These are phyloP conservation scores for Tetragonula clypearis DNA, from an alignment of 1,140 invertebrate genomes.

Conservation along the genomic window DNA sequence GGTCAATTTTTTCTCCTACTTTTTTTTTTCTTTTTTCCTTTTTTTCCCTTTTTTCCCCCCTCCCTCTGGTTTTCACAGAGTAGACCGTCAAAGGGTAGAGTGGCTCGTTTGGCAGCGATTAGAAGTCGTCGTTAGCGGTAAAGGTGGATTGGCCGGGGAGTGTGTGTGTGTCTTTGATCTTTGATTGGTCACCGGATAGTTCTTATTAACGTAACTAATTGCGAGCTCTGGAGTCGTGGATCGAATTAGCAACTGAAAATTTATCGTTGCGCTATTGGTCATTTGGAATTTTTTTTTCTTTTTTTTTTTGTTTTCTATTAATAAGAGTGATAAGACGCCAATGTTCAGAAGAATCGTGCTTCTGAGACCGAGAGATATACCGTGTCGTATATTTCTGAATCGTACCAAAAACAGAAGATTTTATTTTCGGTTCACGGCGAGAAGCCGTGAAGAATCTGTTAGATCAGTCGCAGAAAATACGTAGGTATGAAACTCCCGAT, in stretches of 20 bases:
- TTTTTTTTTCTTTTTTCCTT: too few species aligned
- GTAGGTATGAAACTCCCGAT: neutral
- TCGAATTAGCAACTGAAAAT: neutral
- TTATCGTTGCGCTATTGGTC: neutral
- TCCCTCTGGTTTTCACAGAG: neutral
- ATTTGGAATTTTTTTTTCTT: neutral
- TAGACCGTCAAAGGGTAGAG: conserved; percentile 3
- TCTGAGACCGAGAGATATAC: too few species aligned
- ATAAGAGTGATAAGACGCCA: too few species aligned
- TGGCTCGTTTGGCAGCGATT: conserved; percentile 10
- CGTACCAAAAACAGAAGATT: neutral
- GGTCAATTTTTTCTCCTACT: too few species aligned
- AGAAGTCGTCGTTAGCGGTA: neutral
- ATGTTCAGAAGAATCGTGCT: too few species aligned
- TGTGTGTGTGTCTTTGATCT: conserved; percentile 18
- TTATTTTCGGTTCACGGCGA: neutral
- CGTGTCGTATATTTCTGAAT: neutral
- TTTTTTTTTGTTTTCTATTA: neutral
- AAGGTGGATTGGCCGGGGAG: neutral
- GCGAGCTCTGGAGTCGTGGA: neutral
- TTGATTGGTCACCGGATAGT: too few species aligned
- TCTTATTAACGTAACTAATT: neutral
- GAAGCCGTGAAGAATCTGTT: too few species aligned
- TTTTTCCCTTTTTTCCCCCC: neutral
- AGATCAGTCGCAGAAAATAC: neutral